Evolutionary conservation across 2,113 vertebrate species (phyloP), one percentile per base, ranked within the genome.

Genomic region (Oxygymnocypris stewartii): DNA sequence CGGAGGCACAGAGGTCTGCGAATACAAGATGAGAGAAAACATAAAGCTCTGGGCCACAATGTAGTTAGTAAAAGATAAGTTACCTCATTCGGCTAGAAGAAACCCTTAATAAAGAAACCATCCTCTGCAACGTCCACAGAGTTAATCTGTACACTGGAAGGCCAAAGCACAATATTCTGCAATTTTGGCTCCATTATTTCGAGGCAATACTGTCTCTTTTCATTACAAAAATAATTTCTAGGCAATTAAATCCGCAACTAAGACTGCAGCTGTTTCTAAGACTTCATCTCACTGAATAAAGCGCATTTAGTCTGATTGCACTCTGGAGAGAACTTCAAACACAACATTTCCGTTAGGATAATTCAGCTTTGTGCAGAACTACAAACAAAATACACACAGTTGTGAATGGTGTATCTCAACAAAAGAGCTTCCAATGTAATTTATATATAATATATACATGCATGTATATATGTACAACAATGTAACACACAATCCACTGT

Each of bases 1-100:
- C 0, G 97, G 96, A n/a, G 96, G 97, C 90, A 91, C 92, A 0
- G 94, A 94, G 73, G 93, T 95, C 98, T 99, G 91, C 9, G 47
- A 84, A 79, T 63, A 87, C 86, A n/a, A 79, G 6, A 83, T n/a
- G 23, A 59, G 11, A 57, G 12, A 44, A 82, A 67, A 63, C 6
- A 78, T 57, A 1, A 28, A 10, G 23, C 54, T 59, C 20, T 61
- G 28, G 37, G 20, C 63, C 74, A 28, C 69, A 47, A 67, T 79
- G 6, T 90, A 89, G 40, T 47, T 13, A 44, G 35, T 1, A 2
- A 54, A 44, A 82, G 18, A 79, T 10, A 84, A 63, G 71, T 74
- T 12, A 12, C 40, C n/a, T 37, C 18, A 5, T 14, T 59, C 18
- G 59, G 23, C 5, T 9, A 61, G n/a, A 8, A 31, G 14, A 4